phyloP scores from a whole-genome alignment of 2,888 invertebrate genomes.

The Drosophila picticornis region DNA sequence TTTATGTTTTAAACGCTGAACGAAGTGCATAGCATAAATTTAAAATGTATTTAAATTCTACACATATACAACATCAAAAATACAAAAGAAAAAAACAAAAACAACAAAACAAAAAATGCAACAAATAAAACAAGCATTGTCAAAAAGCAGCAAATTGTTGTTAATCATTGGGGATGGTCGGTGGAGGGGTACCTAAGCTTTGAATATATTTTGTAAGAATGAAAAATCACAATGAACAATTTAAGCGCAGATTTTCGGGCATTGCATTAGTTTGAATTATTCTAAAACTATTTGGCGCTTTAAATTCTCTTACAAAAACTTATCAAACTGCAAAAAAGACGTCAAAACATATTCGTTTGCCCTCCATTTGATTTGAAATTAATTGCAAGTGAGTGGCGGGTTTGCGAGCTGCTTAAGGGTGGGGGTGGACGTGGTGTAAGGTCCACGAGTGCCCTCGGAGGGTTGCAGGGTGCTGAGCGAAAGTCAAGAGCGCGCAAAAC shows the following conservation, averaged over 20 bases:
- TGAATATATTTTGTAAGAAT: not conserved
- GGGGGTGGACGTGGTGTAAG: not conserved
- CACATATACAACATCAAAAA: constrained; percentile 60
- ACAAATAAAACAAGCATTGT: constrained; percentile 57
- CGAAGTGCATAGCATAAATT: constrained; percentile 79
- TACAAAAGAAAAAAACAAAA: constrained; percentile 42
- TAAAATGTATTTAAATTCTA: constrained; percentile 78
- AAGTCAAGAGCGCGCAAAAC: constrained; percentile 70
- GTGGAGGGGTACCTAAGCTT: no score
- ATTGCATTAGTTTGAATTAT: no score
- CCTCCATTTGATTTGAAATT: constrained; percentile 53
- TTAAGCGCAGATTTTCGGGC: not conserved
- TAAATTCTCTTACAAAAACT: not conserved
- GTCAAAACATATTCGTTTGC: constrained; percentile 20
- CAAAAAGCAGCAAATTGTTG: constrained; percentile 39
- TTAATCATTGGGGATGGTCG: not conserved
- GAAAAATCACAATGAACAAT: not conserved
- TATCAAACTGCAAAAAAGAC: constrained; percentile 8
- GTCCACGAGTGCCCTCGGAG: constrained; percentile 1
- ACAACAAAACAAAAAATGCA: constrained; percentile 42
- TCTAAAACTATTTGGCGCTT: not conserved
- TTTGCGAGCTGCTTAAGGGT: not conserved
- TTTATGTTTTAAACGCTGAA: constrained; percentile 76
- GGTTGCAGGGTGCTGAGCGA: constrained; percentile 24
- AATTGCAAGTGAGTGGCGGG: constrained; percentile 46